These are phyloP conservation scores for Thermophis baileyi DNA, from an alignment of 2,113 vertebrate genomes.

Conservation along the genomic window DNA sequence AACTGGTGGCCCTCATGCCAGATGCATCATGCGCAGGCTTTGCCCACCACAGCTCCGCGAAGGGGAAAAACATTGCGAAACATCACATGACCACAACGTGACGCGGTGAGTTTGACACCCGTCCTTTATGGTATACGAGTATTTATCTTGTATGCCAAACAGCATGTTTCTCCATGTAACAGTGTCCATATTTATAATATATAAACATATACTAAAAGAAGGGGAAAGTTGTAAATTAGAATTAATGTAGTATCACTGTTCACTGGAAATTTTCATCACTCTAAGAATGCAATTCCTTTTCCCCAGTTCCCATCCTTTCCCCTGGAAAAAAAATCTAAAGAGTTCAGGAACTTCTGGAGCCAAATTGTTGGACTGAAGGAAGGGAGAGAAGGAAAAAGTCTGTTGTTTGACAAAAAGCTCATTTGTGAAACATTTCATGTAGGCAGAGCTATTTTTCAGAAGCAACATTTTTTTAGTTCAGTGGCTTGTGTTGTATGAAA, in stretches of 20 bases:
- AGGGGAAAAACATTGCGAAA: too few relatives aligned
- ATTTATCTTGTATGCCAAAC: conserved; percentile 32
- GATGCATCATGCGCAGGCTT: too few relatives aligned
- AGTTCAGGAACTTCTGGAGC: neutral
- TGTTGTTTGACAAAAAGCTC: neutral
- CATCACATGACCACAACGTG: too few relatives aligned
- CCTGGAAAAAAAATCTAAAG: neutral
- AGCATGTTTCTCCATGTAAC: conserved; percentile 22
- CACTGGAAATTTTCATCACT: neutral
- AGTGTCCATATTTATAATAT: conserved; percentile 10
- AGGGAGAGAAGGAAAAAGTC: neutral
- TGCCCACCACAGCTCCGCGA: too few relatives aligned
- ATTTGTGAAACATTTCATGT: neutral
- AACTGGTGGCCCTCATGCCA: too few relatives aligned
- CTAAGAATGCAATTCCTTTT: neutral
- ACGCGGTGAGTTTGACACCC: too few relatives aligned
- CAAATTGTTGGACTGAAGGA: neutral
- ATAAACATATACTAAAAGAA: neutral
- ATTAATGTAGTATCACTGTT: neutral
- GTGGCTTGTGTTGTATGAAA: neutral
- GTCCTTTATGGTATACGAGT: too few relatives aligned
- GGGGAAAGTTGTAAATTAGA: neutral
- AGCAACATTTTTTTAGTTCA: neutral
- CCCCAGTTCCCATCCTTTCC: too few relatives aligned
- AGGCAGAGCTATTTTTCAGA: conserved; percentile 27